phyloP scores from a whole-genome alignment of 2,797 vertebrate species.

The Sebastes taczanowskii region DNA sequence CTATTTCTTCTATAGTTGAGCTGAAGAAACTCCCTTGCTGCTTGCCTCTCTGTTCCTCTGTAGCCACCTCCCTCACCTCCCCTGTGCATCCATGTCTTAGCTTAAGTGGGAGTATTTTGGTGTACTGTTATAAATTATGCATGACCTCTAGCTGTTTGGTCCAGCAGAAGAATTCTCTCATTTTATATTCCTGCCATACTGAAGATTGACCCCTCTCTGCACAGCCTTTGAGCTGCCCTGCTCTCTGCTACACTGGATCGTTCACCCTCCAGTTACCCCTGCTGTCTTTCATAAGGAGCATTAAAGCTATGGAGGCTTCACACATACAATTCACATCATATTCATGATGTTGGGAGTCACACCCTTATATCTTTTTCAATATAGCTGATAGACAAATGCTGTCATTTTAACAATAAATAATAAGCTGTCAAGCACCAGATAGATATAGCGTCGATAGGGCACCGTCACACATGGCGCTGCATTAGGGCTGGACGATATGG shows the following conservation, averaged over 20 bases:
- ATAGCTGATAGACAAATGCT: not conserved
- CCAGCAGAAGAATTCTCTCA: conserved; percentile 9
- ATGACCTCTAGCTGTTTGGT: conserved; percentile 13
- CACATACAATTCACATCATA: not conserved
- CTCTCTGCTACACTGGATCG: not conserved
- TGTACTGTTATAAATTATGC: conserved; percentile 38
- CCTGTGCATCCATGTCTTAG: not conserved
- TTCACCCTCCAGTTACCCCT: not conserved
- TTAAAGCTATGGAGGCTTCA: not conserved
- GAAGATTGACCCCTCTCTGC: not conserved
- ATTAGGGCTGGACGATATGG: not conserved
- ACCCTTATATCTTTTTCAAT: not conserved
- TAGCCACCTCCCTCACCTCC: not conserved
- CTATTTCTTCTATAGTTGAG: not conserved
- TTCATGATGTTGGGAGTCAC: not conserved
- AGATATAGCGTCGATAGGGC: not conserved
- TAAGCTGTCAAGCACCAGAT: not conserved
- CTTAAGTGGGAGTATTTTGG: conserved; percentile 33
- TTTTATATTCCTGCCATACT: conserved; percentile 1
- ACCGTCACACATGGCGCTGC: not conserved
- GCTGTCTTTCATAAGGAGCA: not conserved
- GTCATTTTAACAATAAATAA: not conserved
- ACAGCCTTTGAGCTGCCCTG: not conserved
- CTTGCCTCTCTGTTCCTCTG: not conserved
- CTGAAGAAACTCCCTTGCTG: not conserved